phyloP scores from a whole-genome alignment of 2,113 vertebrate species.

The Polypterus bichir region DNA sequence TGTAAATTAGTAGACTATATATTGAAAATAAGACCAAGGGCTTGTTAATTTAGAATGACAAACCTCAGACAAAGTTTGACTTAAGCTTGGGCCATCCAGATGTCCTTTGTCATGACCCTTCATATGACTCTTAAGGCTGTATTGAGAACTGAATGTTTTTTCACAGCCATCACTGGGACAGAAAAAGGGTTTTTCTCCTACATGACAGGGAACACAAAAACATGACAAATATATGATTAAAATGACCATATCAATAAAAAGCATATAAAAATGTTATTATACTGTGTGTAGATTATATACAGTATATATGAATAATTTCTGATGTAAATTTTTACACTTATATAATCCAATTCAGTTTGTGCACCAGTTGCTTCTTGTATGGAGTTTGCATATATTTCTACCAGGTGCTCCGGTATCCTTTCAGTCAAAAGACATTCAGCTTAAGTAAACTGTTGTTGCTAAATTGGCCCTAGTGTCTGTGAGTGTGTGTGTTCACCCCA shows the following conservation, averaged over 20 bases:
- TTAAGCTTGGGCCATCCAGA: conserved; percentile 58
- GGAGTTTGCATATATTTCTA: no score
- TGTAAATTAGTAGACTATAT: background rate
- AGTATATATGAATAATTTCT: no score
- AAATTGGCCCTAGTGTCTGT: no score
- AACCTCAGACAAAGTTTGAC: conserved; percentile 73
- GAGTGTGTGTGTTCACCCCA: no score
- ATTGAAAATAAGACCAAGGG: background rate
- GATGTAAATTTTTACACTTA: no score
- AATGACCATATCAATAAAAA: background rate
- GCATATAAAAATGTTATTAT: no score
- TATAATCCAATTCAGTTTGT: no score
- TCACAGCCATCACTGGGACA: conserved; percentile 91
- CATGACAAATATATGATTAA: conserved; percentile 14
- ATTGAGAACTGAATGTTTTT: conserved; percentile 92
- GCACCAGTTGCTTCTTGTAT: no score
- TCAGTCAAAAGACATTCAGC: no score
- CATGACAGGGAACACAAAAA: conserved; percentile 17
- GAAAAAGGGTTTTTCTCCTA: conserved; percentile 93
- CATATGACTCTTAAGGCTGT: conserved; percentile 94
- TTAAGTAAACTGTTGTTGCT: no score
- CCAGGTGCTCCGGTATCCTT: no score
- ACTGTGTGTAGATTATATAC: no score
- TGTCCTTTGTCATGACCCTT: conserved; percentile 85
- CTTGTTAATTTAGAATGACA: background rate